Conservation (phyloP, 2,888 invertebrate species). For the Xestia sexstrigata region DNA sequence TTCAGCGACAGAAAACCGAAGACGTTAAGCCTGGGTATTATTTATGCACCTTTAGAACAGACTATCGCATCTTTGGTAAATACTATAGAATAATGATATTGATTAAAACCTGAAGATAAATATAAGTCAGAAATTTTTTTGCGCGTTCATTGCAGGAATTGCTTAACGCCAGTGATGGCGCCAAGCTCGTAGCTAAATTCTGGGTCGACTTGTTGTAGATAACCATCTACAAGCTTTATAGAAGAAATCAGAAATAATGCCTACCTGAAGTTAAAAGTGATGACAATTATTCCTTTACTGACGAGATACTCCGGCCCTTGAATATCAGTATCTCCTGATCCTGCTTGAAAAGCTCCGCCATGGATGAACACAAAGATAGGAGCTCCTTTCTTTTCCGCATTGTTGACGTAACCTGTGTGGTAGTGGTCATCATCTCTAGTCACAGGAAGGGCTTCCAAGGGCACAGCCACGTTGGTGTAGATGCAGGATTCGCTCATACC, state of each 20-base stretch:
- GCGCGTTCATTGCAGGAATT: too few species aligned
- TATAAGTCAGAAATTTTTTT: neutral
- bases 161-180: neutral
- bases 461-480: slow-evolving; percentile 72
- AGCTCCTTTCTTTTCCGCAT: slow-evolving; percentile 51
- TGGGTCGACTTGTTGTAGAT: neutral
- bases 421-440: slow-evolving; percentile 20
- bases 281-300: slow-evolving; percentile 69
- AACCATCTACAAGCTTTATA: neutral
- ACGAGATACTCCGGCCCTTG: slow-evolving; percentile 76
- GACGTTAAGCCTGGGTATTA: slow-evolving; percentile 61
- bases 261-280: slow-evolving; percentile 75
- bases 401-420: slow-evolving; percentile 25
- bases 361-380: slow-evolving; percentile 83
- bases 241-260: neutral
- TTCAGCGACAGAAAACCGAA: slow-evolving; percentile 77
- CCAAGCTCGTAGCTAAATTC: neutral
- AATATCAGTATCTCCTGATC: slow-evolving; percentile 68
- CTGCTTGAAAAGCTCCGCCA: slow-evolving; percentile 77
- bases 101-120: neutral
- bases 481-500: slow-evolving; percentile 73
- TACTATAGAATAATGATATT: neutral
- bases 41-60: slow-evolving; percentile 1
- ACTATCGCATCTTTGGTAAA: neutral
- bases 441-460: slow-evolving; percentile 44